Evolutionary conservation across 2,113 vertebrate species (phyloP).

Genomic region (Oreochromis tanganicae): DNA sequence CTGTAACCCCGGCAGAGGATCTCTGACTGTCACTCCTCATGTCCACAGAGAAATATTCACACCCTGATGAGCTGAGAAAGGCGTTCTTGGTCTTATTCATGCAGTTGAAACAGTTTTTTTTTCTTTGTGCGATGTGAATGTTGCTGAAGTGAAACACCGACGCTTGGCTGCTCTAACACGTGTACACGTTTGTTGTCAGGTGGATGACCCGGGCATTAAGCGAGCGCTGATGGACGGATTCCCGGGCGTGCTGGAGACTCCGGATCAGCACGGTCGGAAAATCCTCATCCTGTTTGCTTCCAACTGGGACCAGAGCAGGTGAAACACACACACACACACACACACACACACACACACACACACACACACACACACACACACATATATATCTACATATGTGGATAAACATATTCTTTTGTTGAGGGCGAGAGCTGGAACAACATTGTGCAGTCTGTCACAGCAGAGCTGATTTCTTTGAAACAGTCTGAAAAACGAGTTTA

Average conservation of each 20-base stretch:
- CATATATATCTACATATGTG: accelerated
- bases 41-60: neutral
- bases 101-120: neutral
- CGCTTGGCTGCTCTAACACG: neutral
- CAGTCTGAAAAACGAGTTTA: neutral
- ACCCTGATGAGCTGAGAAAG: accelerated
- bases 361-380: neutral
- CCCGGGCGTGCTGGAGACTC: slow-evolving; percentile 90
- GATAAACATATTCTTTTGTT: neutral
- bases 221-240: slow-evolving; percentile 96
- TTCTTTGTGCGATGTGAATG: accelerated
- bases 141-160: neutral
- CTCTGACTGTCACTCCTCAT: neutral
- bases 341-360: neutral
- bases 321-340: neutral
- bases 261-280: slow-evolving; percentile 95
- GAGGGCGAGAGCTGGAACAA: neutral
- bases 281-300: slow-evolving; percentile 96
- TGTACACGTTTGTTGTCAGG: slow-evolving; percentile 1
- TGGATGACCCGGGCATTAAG: slow-evolving; percentile 89
- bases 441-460: neutral
- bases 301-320: slow-evolving; percentile 99
- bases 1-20: neutral
- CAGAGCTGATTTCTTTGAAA: neutral
- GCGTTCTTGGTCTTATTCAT: neutral